Percentiles rank a stretch among this genome's conserved stretches.
Conservation (phyloP, 2,888 invertebrate genomes). For the Limnephilus rhombicus region DNA sequence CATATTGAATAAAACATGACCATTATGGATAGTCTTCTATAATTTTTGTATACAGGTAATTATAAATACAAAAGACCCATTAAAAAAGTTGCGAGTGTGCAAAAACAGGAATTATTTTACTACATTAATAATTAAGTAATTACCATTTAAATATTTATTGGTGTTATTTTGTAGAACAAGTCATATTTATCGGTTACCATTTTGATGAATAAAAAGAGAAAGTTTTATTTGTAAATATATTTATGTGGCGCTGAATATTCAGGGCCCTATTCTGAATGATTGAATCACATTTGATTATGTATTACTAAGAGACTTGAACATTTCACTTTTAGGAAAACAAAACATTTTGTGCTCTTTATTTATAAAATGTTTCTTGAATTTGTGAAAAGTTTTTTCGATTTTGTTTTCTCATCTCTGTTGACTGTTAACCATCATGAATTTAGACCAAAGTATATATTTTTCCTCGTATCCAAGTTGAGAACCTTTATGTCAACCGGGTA, state of each 20-base stretch:
- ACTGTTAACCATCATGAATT: neutral
- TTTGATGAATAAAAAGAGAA: conserved; percentile 48
- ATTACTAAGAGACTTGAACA: neutral
- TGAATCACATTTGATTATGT: neutral
- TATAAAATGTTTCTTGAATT: neutral
- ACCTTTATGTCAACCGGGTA: neutral
- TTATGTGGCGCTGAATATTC: conserved; percentile 29
- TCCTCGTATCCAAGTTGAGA: neutral
- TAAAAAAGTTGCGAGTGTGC: conserved; percentile 4
- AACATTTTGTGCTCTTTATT: conserved; percentile 16
- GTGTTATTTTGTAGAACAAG: conserved; percentile 56
- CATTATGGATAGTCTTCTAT: conserved; percentile 48
- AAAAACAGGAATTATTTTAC: conserved; percentile 57
- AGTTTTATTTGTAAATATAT: conserved; percentile 53
- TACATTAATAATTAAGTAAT: conserved; percentile 51
- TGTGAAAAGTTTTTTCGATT: neutral
- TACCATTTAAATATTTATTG: conserved; percentile 44
- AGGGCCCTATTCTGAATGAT: neutral
- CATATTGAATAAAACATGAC: conserved; percentile 42
- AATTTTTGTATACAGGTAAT: conserved; percentile 54
- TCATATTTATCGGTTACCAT: conserved; percentile 63
- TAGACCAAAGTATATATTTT: neutral
- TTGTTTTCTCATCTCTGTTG: neutral
- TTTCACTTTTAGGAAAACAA: neutral
- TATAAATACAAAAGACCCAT: conserved; percentile 6